Evolutionary conservation across 2,113 vertebrate species (phyloP), one percentile per base, ranked within the genome.

Genomic region (Dissostichus mawsoni): DNA sequence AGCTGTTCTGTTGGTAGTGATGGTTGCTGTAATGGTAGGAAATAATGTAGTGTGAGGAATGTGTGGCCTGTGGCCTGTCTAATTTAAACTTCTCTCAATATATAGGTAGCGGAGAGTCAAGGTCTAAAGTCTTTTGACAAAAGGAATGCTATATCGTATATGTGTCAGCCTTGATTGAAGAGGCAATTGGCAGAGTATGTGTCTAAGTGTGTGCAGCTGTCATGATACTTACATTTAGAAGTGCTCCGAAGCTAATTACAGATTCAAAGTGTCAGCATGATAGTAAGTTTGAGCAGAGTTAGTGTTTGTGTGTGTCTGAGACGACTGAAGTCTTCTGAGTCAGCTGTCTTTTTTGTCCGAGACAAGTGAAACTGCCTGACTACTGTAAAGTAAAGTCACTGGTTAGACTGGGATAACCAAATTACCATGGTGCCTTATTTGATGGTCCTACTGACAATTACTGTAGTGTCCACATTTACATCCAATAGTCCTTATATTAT

Each of bases 311-410:
- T 74, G 57, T 64, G 18, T 59, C 14, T 61, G 69, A 76, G 56
- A 66, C 70, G 63, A 66, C 71, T 56, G 62, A 8, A 25, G n/a
- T 51, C 51, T 74, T 6, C 77, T 65, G 59, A 87, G 69, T 90
- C 89, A 86, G 89, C 84, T 85, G 76, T 81, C 76, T 85, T 16
- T 52, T 23, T 52, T 69, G 55, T 44, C 63, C 77, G 64, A 61
- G 73, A 75, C 56, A 50, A 69, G 20, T 70, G 64, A 75, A 73
- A 57, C 3, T 2, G 69, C 44, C 67, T 72, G 71, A 77, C 64
- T 48, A 12, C n/a, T 66, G 41, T 66, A 8, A 56, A 74, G 44
- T 51, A 2, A 12, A 5, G 36, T 41, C 36, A 41, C 36, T 7
- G 36, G 36, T 41, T 41, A 7, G 36, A 41, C 36, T 41, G 36